Evolutionary conservation across 2,888 invertebrate genomes (phyloP), one percentile per base, ranked within the genome.

Genomic region (Torymus auratus): DNA sequence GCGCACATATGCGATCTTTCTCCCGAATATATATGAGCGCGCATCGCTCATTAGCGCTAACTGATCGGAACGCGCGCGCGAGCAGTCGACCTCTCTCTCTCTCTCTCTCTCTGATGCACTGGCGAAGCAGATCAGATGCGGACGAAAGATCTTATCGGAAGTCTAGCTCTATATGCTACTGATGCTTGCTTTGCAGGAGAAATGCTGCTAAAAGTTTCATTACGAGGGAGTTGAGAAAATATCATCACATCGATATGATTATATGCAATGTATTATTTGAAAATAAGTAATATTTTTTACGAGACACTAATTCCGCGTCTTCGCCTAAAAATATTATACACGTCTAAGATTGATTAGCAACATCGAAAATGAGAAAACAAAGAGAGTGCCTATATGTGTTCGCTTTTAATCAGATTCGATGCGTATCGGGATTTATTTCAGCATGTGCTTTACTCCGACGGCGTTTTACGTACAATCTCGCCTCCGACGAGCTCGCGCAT

Each of bases 41-140:
- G 67, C 67, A 86, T 86, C 85, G 85, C 87, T 87, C 86, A 87
- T 87, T 87, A 87, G 86, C 83, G 84, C 85, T 87, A 86, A 87
- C 86, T 86, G 87, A 87, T 87, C 84, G 86, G 83, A 86, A 82
- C 79, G 15, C 15, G 41, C 62, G 56, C 58, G 41, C 41, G 41
- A 41, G 41, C 7, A 41, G 41, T 58, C 58, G 58, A n/a, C n/a
- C 58, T 58, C n/a, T 14, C 58, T 58, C 2, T 14, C 12, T 15
- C n/a, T n/a, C 58, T 58, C n/a, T 14, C 58, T 58, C 2, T 14
- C 12, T 15, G 14, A 20, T 61, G 17, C 41, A 5, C 41, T 7
- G 41, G 41, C 41, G 41, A 1, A 7, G 41, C 41, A 41, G 20
- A 20, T 41, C 41, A 7, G 41, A 41, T 41, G 41, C 7, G 41